Percentiles rank a stretch among this genome's conserved stretches.
phyloP scores from a whole-genome alignment of 2,888 invertebrate genomes.

The Conchocele bisecta region DNA sequence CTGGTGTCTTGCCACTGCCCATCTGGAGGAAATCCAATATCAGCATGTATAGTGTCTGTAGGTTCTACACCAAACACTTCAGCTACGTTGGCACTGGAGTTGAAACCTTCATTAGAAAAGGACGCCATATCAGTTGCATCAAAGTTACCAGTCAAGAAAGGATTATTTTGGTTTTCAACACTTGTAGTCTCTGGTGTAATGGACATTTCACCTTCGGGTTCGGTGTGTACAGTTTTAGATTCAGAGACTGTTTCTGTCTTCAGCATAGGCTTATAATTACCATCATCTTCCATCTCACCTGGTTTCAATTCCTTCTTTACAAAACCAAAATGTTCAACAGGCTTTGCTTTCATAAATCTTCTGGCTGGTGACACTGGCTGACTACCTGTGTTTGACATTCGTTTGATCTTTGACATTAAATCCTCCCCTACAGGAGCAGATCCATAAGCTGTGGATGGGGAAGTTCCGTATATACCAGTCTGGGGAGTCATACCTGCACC shows the following conservation, averaged over 20 bases:
- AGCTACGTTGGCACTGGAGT: conserved; percentile 35
- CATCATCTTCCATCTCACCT: conserved; percentile 38
- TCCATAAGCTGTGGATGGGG: background rate
- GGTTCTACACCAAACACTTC: conserved; percentile 51
- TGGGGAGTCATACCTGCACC: background rate
- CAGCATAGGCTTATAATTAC: conserved; percentile 41
- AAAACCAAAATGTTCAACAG: conserved; percentile 52
- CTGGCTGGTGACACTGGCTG: conserved; percentile 52
- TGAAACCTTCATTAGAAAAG: conserved; percentile 27
- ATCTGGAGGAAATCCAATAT: background rate
- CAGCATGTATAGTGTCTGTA: conserved; percentile 24
- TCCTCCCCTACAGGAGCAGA: conserved; percentile 32
- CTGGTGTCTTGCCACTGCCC: conserved; percentile 27
- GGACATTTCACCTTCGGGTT: background rate
- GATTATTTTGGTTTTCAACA: conserved; percentile 38
- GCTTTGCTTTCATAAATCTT: conserved; percentile 19
- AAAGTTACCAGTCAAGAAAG: conserved; percentile 51
- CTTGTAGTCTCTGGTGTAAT: background rate
- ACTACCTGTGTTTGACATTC: conserved; percentile 32
- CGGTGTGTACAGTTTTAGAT: background rate
- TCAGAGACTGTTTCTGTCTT: conserved; percentile 18
- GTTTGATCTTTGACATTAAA: conserved; percentile 53
- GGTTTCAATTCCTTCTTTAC: conserved; percentile 48
- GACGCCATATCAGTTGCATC: conserved; percentile 25
- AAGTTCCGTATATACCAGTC: background rate